Base-by-base conservation (phyloP, 2,888 invertebrate genomes). In the Deroplatys truncata region DNA sequence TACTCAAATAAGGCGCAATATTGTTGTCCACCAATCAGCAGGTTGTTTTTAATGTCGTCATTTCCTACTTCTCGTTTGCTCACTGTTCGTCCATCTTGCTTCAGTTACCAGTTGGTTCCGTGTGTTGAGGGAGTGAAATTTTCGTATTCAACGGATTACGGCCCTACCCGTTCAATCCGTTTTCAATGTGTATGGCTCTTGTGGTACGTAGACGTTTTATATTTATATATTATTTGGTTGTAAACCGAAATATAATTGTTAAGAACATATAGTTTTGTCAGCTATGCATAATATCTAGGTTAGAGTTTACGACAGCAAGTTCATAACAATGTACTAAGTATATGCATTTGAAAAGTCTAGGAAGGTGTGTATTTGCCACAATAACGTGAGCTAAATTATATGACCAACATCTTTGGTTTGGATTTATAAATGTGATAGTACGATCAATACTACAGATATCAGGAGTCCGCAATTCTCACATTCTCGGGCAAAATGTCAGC, bases 111-210 rank as follows among this genome's bases (percentile, higher is more conserved):
- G 88, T 90, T 83, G 84, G 89, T 84, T 85, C 87, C 90, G 87
- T 88, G 87, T 35, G 85, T 35, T 28, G 88, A 87, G 89, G 90
- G 82, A 49, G 89, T 87, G 90, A 84, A 72, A 72, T 84, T 82
- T 87, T 82, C 87, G 56, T 87, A 29, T 87, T 82, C 83, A 28
- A 87, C 86, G 90, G 89, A 89, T 90, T 90, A 90, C 90, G 90
- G 90, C 89, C 88, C 72, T 89, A 89, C 85, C 90, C 90, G 90
- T 91, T 84, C 85, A 90, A 91, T 91, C 94, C 94, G 94, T 95
- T 95, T 95, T 96, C 95, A 96, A 97, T 97, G 97, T 97, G 96
- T 96, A 97, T 97, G 96, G 96, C 96, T 96, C 96, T 96, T 96
- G 96, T 95, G 96, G 97, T 97, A 94, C 96, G 96, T 95, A 82